Evolutionary conservation across 23 tunicate genomes (phyloP), one percentile per base, ranked within the genome.

Genomic region (Styela clava): DNA sequence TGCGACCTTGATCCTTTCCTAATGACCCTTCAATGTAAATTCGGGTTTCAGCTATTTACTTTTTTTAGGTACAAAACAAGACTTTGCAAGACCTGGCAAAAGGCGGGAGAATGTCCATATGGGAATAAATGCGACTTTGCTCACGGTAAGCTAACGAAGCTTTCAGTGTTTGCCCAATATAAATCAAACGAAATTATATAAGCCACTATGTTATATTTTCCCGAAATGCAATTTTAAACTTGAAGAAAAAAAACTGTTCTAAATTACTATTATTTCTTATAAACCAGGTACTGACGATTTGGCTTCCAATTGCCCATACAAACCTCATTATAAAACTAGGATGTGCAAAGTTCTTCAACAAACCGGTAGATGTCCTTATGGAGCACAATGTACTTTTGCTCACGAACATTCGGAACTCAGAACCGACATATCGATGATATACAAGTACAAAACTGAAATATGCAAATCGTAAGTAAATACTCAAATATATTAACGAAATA

Each of bases 61-160:
- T n/a, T n/a, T n/a, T n/a, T n/a, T n/a, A 67, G 71, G 35, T 79
- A 79, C 74, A 92, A 92, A 68, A 92, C 97, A 29, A 78, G 97
- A 9, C 79, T 92, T 20, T 92, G 97, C 84, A 88, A 81, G 68
- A 68, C 91, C 2, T 92, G 87, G 85, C 71, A 62, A 22, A 64
- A 35, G 27, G 76, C 85, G 22, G 97, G 91, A 24, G 63, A 24
- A 3, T 92, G 97, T 70, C 82, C 86, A 2, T 92, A 83, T 72
- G 97, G 97, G 31, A 56, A 51, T 62, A 83, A 84, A 69, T 92
- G 97, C 51, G 97, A 92, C 69, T 92, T 92, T 69, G 97, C 97
- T 3, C 97, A 92, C 63, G 94, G 94, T 88, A 73, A 31, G 85
- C 30, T 7, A 61, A 22, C 21, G 79, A 1, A n/a, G 73, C 28